Base-by-base conservation (phyloP, 2,888 invertebrate species). In the Drosophila stalkeri region DNA sequence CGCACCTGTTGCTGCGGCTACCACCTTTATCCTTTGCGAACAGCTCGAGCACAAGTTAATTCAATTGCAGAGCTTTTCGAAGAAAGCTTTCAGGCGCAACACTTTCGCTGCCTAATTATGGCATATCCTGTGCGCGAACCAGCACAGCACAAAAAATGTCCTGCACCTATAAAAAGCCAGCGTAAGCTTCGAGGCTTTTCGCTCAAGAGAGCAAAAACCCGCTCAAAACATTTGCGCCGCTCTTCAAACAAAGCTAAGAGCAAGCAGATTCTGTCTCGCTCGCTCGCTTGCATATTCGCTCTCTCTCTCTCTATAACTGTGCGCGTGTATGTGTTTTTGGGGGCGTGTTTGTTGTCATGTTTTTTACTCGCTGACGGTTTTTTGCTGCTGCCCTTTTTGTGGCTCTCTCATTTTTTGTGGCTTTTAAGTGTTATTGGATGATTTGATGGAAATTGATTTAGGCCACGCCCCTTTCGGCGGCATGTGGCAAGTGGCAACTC, bases 361-460 rank as follows among this genome's bases (percentile, higher is more conserved):
- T 84, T 84, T 88, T 80, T 74, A 68, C 72, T 78, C 60, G 79
- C 64, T 54, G 73, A 51, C 63, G 64, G 37, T 59, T 62, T 76
- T 71, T 71, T 64, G 64, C 37, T 51, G 68, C 54, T 72, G 52
- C 65, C 75, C 79, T 75, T 55, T 33, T 33, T 59, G 47, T 56
- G 47, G 11, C 68, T 59, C 54, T 56, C 66, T 49, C 49, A 60
- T 61, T 71, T 61, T 67, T 69, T 77, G 61, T 66, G 64, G 70
- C 60, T 69, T 81, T 84, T 84, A 78, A 72, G 79, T 90, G 75
- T 86, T 79, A 79, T 86, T 89, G 82, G 79, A 83, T 80, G 88
- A 80, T 80, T 80, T 86, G 74, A 90, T 90, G 87, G 76, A 90
- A 91, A 90, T 91, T 90, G 82, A 82, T 80, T 82, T 75, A 72